Evolutionary conservation across 2,888 invertebrate genomes (phyloP), one percentile per base, ranked within the genome.

Genomic region (Teleiodes luculella): DNA sequence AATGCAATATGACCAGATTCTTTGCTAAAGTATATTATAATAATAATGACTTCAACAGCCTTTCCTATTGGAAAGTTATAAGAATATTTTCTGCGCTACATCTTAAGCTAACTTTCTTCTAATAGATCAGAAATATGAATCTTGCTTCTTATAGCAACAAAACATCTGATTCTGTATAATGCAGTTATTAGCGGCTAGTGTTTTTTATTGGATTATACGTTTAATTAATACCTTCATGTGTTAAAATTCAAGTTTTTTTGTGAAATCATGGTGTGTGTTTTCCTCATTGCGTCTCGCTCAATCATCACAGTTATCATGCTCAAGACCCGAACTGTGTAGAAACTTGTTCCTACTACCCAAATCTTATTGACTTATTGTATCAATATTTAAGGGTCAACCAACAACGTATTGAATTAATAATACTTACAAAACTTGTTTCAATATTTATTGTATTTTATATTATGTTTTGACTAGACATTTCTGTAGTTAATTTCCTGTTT

Each of bases 211-310:
- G n/a, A n/a, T n/a, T n/a, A n/a, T 14, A 41, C 24, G n/a, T 6
- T n/a, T 11, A 41, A 41, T 43, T 43, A 18, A n/a, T 41, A 14
- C 39, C 16, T 41, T 18, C 43, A 13, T 13, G 6, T 14, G 11
- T 43, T 43, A 28, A 43, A 13, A 43, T 28, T 43, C 43, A 43
- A 13, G 13, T 43, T 43, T 43, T 41, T 43, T 11, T 43, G n/a
- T 11, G 6, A 6, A 13, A 28, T 28, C 3, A 43, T 28, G n/a
- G 24, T 8, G 13, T 2, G 11, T n/a, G 10, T 43, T 43, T 28
- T 43, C 43, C 43, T 43, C 43, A 43, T 7, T 43, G 43, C 43
- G 28, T 43, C 43, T 13, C 43, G 13, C 43, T 43, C 28, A 2
- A 1, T 24, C 1, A 14, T 8, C 37, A n/a, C 8, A n/a, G 20